Conservation (phyloP, 2,888 invertebrate species). For the Gasteruption jaculator region DNA sequence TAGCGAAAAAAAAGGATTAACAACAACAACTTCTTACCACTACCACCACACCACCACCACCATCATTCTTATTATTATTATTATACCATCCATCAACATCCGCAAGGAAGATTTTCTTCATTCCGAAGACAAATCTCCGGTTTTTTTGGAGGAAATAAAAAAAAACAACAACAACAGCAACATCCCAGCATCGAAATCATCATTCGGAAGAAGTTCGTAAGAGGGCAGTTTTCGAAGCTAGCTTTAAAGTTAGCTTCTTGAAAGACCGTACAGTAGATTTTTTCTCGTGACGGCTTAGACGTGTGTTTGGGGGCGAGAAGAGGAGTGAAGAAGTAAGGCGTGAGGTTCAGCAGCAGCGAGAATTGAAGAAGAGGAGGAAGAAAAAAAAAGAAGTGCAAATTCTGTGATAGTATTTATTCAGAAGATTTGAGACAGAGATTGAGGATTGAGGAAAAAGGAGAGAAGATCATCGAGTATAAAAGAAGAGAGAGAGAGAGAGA, state of each 20-base stretch:
- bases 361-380: too few relatives aligned
- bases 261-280: slow-evolving; percentile 10
- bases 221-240: too few relatives aligned
- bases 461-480: slow-evolving; percentile 20
- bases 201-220: slow-evolving; percentile 3
- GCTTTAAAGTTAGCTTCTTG: slow-evolving; percentile 1
- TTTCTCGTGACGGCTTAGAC: background rate
- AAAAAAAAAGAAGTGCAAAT: slow-evolving; percentile 34
- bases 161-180: slow-evolving; percentile 6
- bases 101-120: too few relatives aligned
- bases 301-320: background rate
- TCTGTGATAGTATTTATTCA: slow-evolving; percentile 51
- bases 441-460: slow-evolving; percentile 13
- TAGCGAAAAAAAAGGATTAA: too few relatives aligned
- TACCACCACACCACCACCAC: too few relatives aligned
- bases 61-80: too few relatives aligned
- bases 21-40: too few relatives aligned
- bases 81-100: too few relatives aligned
- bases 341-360: slow-evolving; percentile 13
- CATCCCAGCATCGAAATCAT: slow-evolving; percentile 1
- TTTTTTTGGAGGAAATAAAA: slow-evolving; percentile 15
- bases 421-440: slow-evolving; percentile 28
- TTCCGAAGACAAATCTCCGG: too few relatives aligned
- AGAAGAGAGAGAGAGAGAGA: too few relatives aligned
- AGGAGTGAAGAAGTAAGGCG: slow-evolving; percentile 13